phyloP scores from a whole-genome alignment of 2,888 invertebrate genomes.

The Seira ritae region DNA sequence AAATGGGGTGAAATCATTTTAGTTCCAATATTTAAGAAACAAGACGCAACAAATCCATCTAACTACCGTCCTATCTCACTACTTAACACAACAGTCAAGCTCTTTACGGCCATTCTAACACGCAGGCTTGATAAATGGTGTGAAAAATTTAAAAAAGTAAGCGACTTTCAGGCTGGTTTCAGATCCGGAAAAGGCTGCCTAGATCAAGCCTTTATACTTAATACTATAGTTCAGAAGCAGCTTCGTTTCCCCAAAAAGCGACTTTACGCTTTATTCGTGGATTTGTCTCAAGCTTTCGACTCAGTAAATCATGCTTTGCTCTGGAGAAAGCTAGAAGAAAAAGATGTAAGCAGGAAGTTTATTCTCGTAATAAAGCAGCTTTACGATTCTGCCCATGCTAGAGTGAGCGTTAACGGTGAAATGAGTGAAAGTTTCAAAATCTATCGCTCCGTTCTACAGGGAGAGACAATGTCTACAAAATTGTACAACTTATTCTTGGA shows the following conservation, averaged over 20 bases:
- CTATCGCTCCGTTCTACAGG: slow-evolving; percentile 60
- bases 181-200: slow-evolving; percentile 61
- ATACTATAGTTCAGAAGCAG: slow-evolving; percentile 47
- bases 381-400: slow-evolving; percentile 22
- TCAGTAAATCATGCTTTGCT: slow-evolving; percentile 64
- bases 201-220: slow-evolving; percentile 72
- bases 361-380: slow-evolving; percentile 55
- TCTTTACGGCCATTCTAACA: slow-evolving; percentile 65
- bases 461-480: slow-evolving; percentile 29
- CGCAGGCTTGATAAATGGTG: slow-evolving; percentile 65
- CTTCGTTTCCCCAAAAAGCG: slow-evolving; percentile 47
- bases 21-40: slow-evolving; percentile 70
- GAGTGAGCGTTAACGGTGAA: background rate
- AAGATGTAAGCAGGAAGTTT: slow-evolving; percentile 65
- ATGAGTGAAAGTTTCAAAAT: slow-evolving; percentile 52
- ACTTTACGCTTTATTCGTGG: slow-evolving; percentile 70
- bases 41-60: slow-evolving; percentile 51
- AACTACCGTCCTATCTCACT: slow-evolving; percentile 70
- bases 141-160: slow-evolving; percentile 65
- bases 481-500: slow-evolving; percentile 11
- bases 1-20: slow-evolving; percentile 56
- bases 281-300: slow-evolving; percentile 69
- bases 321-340: slow-evolving; percentile 56
- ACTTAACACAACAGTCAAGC: slow-evolving; percentile 64
- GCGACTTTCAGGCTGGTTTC: slow-evolving; percentile 73